Conservation (phyloP, 2,888 invertebrate genomes). For the Vannuccia rotundouncinata region DNA sequence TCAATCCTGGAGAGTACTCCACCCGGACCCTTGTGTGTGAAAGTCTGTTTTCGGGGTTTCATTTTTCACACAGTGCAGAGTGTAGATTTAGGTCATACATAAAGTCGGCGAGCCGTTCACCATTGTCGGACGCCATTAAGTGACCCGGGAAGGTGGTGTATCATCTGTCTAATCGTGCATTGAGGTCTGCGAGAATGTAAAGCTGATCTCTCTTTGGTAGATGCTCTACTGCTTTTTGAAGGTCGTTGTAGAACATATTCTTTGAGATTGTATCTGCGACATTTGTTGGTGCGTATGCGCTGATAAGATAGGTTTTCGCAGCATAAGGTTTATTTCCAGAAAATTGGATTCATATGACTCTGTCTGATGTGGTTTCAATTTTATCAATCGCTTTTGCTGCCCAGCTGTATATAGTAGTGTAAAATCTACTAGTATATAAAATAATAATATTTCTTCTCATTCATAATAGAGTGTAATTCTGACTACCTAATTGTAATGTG, state of each 20-base stretch:
- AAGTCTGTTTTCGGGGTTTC: constrained; percentile 23
- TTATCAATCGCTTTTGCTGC: constrained; percentile 24
- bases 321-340: constrained; percentile 23
- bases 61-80: constrained; percentile 23
- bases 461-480: too few relatives aligned
- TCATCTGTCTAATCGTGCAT: constrained; percentile 24
- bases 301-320: constrained; percentile 21
- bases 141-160: constrained; percentile 26
- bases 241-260: constrained; percentile 22
- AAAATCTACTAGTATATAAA: too few relatives aligned
- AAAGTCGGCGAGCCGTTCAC: constrained; percentile 26
- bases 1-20: constrained; percentile 21
- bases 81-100: constrained; percentile 24
- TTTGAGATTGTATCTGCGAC: constrained; percentile 17
- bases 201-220: constrained; percentile 23
- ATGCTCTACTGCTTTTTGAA: constrained; percentile 24
- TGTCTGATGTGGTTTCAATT: constrained; percentile 26
- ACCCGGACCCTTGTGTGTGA: constrained; percentile 24
- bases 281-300: constrained; percentile 23
- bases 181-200: constrained; percentile 26
- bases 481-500: too few relatives aligned
- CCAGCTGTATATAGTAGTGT: constrained; percentile 9
- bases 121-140: constrained; percentile 24
- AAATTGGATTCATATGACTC: constrained; percentile 24
- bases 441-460: too few relatives aligned